A percentile compares a stretch with the other conserved stretches of the same genome.
These are phyloP conservation scores for Melinaea marsaeus DNA, from an alignment of 2,888 invertebrate species.

Conservation along the genomic window DNA sequence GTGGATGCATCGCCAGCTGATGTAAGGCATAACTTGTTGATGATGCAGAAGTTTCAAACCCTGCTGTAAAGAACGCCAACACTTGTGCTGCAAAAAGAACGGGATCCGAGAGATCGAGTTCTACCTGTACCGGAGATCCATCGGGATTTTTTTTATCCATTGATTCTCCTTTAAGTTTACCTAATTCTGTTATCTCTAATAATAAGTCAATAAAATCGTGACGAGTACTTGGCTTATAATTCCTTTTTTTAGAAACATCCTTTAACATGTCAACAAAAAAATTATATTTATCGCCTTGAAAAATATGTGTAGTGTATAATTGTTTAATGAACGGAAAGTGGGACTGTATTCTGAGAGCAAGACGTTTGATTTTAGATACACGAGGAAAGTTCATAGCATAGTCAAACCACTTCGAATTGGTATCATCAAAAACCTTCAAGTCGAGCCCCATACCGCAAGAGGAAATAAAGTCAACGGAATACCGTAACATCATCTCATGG, in stretches of 20 bases:
- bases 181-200: slow-evolving; percentile 58
- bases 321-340: no score
- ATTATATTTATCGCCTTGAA: no score
- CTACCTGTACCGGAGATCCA: slow-evolving; percentile 52
- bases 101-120: slow-evolving; percentile 54
- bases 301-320: no score
- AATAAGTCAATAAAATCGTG: slow-evolving; percentile 68
- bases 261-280: not conserved
- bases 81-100: slow-evolving; percentile 60
- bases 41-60: slow-evolving; percentile 74
- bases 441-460: no score
- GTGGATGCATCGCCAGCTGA: slow-evolving; percentile 65
- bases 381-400: no score
- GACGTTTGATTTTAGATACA: no score
- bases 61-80: slow-evolving; percentile 71
- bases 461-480: no score
- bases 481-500: no score
- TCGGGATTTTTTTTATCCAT: slow-evolving; percentile 52
- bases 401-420: no score
- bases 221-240: slow-evolving; percentile 54
- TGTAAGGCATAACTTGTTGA: slow-evolving; percentile 70
- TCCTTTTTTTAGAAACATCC: slow-evolving; percentile 51
- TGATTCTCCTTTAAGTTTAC: slow-evolving; percentile 59
- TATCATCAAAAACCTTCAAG: no score
- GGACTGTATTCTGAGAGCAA: no score